Conservation (phyloP, 1,140 invertebrate species). For the Mamestra configurata region DNA sequence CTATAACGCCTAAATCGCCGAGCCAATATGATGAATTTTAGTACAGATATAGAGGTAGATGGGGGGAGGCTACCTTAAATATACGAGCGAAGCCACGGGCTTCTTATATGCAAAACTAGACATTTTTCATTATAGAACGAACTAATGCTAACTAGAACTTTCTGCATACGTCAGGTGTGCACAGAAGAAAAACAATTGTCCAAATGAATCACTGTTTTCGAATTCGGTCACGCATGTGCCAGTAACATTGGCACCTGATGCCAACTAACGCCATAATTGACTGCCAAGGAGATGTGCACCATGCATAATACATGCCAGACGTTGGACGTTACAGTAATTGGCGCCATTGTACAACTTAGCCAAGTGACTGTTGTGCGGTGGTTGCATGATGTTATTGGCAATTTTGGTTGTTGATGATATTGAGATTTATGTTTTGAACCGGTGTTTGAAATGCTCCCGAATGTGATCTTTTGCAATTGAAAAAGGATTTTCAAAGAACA, state of each 20-base stretch:
- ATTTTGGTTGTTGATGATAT: background rate
- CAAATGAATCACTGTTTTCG: conserved; percentile 34
- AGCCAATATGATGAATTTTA: too few relatives aligned
- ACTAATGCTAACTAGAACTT: background rate
- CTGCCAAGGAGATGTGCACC: conserved; percentile 36
- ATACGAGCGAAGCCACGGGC: too few relatives aligned
- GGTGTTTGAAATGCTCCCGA: background rate
- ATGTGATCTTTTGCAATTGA: background rate
- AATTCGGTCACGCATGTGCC: conserved; percentile 26
- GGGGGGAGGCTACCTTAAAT: too few relatives aligned
- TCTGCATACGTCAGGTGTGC: background rate
- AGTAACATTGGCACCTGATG: conserved; percentile 23
- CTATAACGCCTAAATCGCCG: too few relatives aligned
- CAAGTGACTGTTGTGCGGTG: background rate
- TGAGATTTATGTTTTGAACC: background rate
- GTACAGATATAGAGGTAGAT: too few relatives aligned
- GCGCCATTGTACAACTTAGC: conserved; percentile 17
- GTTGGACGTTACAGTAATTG: conserved; percentile 28
- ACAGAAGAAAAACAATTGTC: conserved; percentile 24
- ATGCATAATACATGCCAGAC: conserved; percentile 29
- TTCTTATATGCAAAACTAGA: too few relatives aligned
- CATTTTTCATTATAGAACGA: too few relatives aligned
- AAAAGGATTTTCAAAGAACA: background rate
- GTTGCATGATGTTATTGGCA: background rate
- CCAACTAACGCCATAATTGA: conserved; percentile 38